Evolutionary conservation across 2,113 vertebrate genomes (phyloP).

Genomic region (Corythaixoides concolor): DNA sequence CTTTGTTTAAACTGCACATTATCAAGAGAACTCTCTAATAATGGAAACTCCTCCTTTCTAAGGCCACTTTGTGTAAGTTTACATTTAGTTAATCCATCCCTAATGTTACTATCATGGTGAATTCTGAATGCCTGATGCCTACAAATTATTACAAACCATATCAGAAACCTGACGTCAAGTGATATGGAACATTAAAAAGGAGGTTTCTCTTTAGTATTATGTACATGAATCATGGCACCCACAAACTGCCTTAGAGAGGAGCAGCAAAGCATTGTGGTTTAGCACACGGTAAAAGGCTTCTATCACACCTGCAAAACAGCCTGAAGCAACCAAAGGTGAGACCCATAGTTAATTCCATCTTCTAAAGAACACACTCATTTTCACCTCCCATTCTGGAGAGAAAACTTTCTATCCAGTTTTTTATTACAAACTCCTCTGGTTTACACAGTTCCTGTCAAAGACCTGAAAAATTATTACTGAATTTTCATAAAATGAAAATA

Average conservation of each 20-base stretch:
- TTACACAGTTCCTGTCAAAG: not conserved
- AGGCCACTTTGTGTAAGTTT: not conserved
- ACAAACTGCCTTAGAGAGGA: conserved; percentile 17
- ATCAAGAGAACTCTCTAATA: not conserved
- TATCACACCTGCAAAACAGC: not conserved
- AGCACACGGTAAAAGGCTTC: not conserved
- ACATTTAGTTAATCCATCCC: not conserved
- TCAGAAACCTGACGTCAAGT: not conserved
- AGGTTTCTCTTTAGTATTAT: not conserved
- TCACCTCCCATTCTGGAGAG: not conserved
- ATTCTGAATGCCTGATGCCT: not conserved
- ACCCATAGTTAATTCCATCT: not conserved
- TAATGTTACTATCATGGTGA: not conserved
- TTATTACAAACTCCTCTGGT: not conserved
- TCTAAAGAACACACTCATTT: not conserved
- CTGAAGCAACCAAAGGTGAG: not conserved
- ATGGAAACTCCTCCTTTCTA: not conserved
- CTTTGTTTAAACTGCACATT: not conserved
- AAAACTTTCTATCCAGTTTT: not conserved
- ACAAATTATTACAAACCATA: not conserved
- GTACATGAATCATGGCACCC: not conserved
- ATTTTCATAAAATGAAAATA: not conserved
- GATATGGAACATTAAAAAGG: not conserved
- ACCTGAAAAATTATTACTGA: not conserved
- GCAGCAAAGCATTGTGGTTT: not conserved